Conservation (phyloP, 2,113 vertebrate species). For the Merops nubicus region DNA sequence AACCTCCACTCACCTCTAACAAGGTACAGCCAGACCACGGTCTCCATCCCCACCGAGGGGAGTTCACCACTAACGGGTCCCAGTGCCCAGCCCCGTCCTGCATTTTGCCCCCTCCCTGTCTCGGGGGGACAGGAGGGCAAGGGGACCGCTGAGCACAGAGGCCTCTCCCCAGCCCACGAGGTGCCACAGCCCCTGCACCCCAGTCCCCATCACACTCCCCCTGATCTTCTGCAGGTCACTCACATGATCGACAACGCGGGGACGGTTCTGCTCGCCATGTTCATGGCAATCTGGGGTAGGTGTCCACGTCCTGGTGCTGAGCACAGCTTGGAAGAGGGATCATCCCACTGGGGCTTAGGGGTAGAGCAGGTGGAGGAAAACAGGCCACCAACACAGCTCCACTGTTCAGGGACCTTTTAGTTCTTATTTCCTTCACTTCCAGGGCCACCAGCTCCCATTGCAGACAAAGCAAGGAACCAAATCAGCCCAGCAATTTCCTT, state of each 20-base stretch:
- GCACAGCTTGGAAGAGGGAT: neutral
- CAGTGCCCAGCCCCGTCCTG: neutral
- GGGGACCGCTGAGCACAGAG: neutral
- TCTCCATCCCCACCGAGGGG: neutral
- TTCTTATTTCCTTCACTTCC: neutral
- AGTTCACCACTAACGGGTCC: neutral
- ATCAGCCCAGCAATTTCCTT: neutral
- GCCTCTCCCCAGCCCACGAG: accelerated
- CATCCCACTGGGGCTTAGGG: neutral
- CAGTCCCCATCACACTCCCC: neutral
- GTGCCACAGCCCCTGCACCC: too few species aligned
- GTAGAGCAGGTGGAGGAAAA: neutral
- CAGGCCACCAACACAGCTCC: neutral
- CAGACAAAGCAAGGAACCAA: neutral
- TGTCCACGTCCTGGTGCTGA: neutral
- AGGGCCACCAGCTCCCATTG: neutral
- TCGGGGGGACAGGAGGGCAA: accelerated
- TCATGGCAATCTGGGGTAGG: constrained; percentile 96
- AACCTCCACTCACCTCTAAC: neutral
- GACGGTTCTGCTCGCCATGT: constrained; percentile 90
- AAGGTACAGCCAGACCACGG: accelerated
- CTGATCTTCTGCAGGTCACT: constrained; percentile 79
- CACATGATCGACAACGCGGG: constrained; percentile 93
- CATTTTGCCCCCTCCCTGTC: neutral
- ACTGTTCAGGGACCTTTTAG: too few species aligned